Base-by-base conservation (phyloP, 1,140 invertebrate genomes). In the Physella acuta region DNA sequence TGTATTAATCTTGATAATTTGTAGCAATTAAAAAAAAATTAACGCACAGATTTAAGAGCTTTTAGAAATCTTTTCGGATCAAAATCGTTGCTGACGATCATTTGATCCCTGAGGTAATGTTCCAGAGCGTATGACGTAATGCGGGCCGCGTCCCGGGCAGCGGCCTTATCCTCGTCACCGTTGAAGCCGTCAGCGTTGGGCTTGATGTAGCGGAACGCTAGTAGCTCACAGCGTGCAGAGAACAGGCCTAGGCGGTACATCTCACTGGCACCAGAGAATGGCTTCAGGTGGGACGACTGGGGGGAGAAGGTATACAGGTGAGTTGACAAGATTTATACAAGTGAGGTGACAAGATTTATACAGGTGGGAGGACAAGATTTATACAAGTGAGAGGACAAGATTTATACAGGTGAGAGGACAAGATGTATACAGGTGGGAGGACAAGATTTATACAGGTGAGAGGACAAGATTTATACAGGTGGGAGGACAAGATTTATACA, bases 191-290 rank as follows among this genome's bases (percentile, higher is more conserved):
- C 62, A 17, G 37, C 20, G 26, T n/a, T 33, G 24, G 73, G 73
- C 4, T 72, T 72, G n/a, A 73, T 75, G 68, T 81, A 80, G 5
- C 81, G 75, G 59, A 76, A 82, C 8, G 81, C 79, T 20, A 77
- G 69, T 17, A 82, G 56, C 24, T 76, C 62, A 70, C 78, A 78
- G 36, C 72, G 72, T 0, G 76, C 77, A 2, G 75, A 71, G 55
- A 74, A 81, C 8, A 79, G 70, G 11, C 75, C 74, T 11, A 78
- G 71, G 39, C 73, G 58, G 70, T 78, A 80, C 74, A 81, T 76
- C 37, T 79, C 72, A 3, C 72, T 70, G 4, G 67, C 68, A 24
- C 73, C 71, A 26, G 72, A 53, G 24, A 82, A 67, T 3, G 78
- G 75, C 60, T 75, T 39, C 1, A 79, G 68, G 49, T 71, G 72